A percentile compares a stretch with the other conserved stretches of the same genome.
phyloP scores from a whole-genome alignment of 2,797 vertebrate genomes.

The Sarcoramphus papa region DNA sequence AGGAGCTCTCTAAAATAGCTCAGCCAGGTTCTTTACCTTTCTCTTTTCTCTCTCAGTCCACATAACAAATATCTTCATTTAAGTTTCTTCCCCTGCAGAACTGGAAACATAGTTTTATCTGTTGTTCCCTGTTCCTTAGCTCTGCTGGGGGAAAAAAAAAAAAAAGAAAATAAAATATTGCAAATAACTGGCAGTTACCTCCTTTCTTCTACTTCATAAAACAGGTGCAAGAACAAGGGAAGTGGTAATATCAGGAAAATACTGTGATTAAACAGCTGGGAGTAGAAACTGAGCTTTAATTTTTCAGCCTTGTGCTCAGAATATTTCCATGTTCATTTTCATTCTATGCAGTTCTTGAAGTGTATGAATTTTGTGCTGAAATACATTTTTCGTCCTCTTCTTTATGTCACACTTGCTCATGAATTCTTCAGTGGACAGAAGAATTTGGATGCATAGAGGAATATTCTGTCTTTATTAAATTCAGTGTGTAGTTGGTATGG shows the following conservation, averaged over 20 bases:
- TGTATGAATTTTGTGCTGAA: not conserved
- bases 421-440: not conserved
- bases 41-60: not conserved
- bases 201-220: not conserved
- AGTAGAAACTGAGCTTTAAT: not conserved
- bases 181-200: not conserved
- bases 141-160: too few species aligned
- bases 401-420: not conserved
- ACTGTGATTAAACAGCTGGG: not conserved
- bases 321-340: not conserved
- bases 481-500: not conserved
- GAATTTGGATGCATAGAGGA: not conserved
- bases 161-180: not conserved
- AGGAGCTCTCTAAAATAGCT: not conserved
- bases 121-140: not conserved
- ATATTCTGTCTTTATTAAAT: not conserved
- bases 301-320: not conserved
- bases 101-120: not conserved
- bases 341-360: not conserved
- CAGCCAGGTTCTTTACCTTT: not conserved
- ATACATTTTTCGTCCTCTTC: not conserved
- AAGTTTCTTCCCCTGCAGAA: not conserved
- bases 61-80: not conserved
- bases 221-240: not conserved
- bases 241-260: not conserved